Conservation (phyloP, 1,140 invertebrate species). For the Stegodyphus mimosarum region DNA sequence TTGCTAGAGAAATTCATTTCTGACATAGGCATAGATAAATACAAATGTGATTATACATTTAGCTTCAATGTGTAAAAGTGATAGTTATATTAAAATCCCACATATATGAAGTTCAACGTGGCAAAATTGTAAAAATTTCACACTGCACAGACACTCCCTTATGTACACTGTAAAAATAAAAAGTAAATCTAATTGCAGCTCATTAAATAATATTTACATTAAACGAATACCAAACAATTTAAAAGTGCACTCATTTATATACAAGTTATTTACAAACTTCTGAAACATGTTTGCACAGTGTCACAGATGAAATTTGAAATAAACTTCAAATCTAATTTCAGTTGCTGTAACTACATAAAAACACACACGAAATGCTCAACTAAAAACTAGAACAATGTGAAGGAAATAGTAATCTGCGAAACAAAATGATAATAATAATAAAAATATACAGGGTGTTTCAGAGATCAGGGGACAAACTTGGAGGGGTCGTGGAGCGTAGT, state of each 20-base stretch:
- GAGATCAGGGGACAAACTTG: too few species aligned
- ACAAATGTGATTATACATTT: background rate
- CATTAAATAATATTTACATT: conserved; percentile 56
- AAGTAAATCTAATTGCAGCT: conserved; percentile 48
- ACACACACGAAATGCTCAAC: background rate
- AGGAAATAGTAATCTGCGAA: conserved; percentile 8
- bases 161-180: conserved; percentile 61
- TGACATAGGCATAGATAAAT: too few species aligned
- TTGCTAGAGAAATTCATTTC: too few species aligned
- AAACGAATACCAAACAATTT: conserved; percentile 45
- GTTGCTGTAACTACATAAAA: background rate
- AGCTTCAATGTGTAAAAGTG: conserved; percentile 40
- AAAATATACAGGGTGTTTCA: too few species aligned
- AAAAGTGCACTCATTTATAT: conserved; percentile 54
- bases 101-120: conserved; percentile 40
- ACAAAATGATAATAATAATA: conserved; percentile 16
- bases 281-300: conserved; percentile 43
- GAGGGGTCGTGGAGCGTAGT: too few species aligned
- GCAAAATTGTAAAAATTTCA: conserved; percentile 59
- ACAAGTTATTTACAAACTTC: conserved; percentile 43
- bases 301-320: background rate
- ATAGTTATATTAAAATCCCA: conserved; percentile 49
- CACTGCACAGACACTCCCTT: conserved; percentile 24
- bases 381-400: background rate
- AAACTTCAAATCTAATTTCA: background rate